phyloP scores from a whole-genome alignment of 2,888 invertebrate species.

The Hirtodrosophila confusa region DNA sequence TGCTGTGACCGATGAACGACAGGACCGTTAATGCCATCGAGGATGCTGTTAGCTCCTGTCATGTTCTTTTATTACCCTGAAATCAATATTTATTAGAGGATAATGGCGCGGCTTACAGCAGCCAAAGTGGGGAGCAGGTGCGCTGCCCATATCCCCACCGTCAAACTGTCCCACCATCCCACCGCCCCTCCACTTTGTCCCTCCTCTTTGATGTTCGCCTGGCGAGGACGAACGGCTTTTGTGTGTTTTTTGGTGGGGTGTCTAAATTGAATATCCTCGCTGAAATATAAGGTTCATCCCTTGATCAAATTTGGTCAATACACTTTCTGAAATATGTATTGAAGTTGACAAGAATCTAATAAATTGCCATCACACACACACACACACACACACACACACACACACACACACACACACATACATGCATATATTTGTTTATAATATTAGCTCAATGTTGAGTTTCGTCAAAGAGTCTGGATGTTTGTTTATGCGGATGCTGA shows the following conservation, averaged over 20 bases:
- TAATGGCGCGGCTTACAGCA: slow-evolving; percentile 47
- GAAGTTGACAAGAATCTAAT: slow-evolving; percentile 50
- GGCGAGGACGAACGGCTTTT: slow-evolving; percentile 20
- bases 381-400: slow-evolving; percentile 3
- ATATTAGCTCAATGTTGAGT: slow-evolving; percentile 30
- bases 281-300: slow-evolving; percentile 46
- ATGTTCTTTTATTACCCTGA: slow-evolving; percentile 65
- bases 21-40: slow-evolving; percentile 48
- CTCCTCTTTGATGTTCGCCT: slow-evolving; percentile 43
- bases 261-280: slow-evolving; percentile 61
- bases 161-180: background rate
- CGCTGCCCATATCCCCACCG: background rate
- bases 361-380: slow-evolving; percentile 25
- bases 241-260: slow-evolving; percentile 16
- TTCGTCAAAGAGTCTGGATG: slow-evolving; percentile 28
- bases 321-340: slow-evolving; percentile 46
- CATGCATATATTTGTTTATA: slow-evolving; percentile 20
- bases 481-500: slow-evolving; percentile 18
- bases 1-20: slow-evolving; percentile 46
- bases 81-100: slow-evolving; percentile 74
- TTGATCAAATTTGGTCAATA: slow-evolving; percentile 66
- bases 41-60: slow-evolving; percentile 61
- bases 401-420: background rate
- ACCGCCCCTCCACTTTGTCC: background rate
- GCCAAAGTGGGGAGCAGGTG: slow-evolving; percentile 32